Evolutionary conservation across 2,113 vertebrate genomes (phyloP), one percentile per base, ranked within the genome.

Genomic region (Trichomycterus rosablanca): DNA sequence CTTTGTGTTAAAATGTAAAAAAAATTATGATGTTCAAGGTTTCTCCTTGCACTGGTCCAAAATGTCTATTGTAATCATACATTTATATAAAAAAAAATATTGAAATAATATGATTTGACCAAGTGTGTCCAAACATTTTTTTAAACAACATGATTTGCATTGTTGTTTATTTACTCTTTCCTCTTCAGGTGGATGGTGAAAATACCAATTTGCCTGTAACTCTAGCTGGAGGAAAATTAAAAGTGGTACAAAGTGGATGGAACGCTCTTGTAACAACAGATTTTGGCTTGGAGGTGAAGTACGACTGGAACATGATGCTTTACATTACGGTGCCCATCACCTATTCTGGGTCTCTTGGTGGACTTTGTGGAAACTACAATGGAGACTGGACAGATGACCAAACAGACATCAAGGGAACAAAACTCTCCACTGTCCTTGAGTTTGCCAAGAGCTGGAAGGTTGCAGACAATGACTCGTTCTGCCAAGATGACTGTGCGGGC

Each of bases 331-430:
- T 91, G 10, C 66, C 85, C 40, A 92, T 88, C 48, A 88, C 84
- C 66, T 92, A 88, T 55, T 78, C 79, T 0, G 20, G 26, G 0
- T 77, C 80, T 0, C 74, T 81, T 1, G 76, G 63, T 0, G 89
- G 90, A 16, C 80, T 92, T 30, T 91, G 89, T 0, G 89, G 90
- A 23, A 83, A 86, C 78, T 89, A 89, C 76, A 88, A 88, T 42
- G 51, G 58, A 2, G 35, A 86, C 6, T 1, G 23, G 0, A 4
- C 40, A 6, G 87, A 91, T 0, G 87, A 91, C 37, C 0, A 73
- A 1, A 64, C 48, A 26, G 0, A 54, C 71, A 2, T 14, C 56
- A 0, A 70, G 72, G 0, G 68, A 68, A 0, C 59, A 72, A 0
- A 0, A 3, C 7, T 11, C 62, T 0, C 5, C 78, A 6, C 76